Evolutionary conservation across 2,888 invertebrate species (phyloP).

Genomic region (Eupithecia insigniata): DNA sequence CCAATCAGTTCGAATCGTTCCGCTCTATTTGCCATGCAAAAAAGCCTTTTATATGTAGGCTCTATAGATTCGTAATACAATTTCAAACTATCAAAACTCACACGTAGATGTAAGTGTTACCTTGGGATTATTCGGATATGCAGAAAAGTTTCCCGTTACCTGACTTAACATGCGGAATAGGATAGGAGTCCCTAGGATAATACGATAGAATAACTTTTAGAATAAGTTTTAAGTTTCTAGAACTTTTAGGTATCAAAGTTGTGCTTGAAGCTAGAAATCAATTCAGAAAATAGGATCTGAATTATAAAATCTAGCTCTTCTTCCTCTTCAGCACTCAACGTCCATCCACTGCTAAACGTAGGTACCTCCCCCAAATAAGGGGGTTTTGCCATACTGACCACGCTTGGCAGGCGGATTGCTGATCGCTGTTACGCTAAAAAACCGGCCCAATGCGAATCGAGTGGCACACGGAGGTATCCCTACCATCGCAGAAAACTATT

Average conservation of each 20-base stretch:
- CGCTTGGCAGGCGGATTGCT: not conserved
- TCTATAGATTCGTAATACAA: not conserved
- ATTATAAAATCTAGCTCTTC: not conserved
- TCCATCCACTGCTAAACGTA: no score
- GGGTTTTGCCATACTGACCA: not conserved
- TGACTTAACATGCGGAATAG: constrained; percentile 1
- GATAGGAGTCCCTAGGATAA: not conserved
- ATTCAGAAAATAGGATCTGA: not conserved
- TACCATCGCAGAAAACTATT: no score
- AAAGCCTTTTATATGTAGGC: not conserved
- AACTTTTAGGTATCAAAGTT: not conserved
- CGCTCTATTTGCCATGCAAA: constrained; percentile 6
- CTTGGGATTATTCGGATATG: constrained; percentile 16
- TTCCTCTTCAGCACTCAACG: not conserved
- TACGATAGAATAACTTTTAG: constrained; percentile 11
- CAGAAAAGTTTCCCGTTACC: constrained; percentile 15
- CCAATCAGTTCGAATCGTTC: constrained; percentile 16
- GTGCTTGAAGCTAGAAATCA: not conserved
- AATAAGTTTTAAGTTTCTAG: not conserved
- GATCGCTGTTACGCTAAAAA: no score
- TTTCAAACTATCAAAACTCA: constrained; percentile 4
- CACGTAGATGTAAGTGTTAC: constrained; percentile 3
- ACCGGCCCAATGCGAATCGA: no score
- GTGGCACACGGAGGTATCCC: no score
- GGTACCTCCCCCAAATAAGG: not conserved